Conservation (phyloP, 2,888 invertebrate species). For the Hirtodrosophila duncani region DNA sequence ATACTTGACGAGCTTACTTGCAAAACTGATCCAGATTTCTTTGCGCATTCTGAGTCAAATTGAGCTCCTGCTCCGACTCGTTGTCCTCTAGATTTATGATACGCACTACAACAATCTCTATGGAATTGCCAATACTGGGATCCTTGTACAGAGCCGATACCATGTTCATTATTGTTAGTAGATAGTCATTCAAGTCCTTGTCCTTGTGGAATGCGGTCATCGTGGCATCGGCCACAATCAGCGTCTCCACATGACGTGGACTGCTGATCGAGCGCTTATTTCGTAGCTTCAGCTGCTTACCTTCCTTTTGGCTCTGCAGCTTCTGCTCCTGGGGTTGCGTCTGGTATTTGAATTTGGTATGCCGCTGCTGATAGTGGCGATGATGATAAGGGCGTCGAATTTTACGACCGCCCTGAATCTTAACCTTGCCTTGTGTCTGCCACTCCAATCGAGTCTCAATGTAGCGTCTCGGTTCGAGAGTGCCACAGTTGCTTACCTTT, state of each 20-base stretch:
- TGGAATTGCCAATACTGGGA: slow-evolving; percentile 92
- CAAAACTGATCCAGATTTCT: slow-evolving; percentile 91
- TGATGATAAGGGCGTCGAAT: slow-evolving; percentile 74
- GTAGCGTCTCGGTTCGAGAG: slow-evolving; percentile 80
- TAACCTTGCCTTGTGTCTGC: slow-evolving; percentile 80
- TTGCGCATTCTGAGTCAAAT: slow-evolving; percentile 90
- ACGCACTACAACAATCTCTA: slow-evolving; percentile 92
- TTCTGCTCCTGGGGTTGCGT: slow-evolving; percentile 24
- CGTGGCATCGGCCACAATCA: slow-evolving; percentile 91
- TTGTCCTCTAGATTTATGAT: slow-evolving; percentile 85
- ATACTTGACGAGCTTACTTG: slow-evolving; percentile 79
- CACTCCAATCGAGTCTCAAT: slow-evolving; percentile 81
- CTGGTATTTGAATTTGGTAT: slow-evolving; percentile 53
- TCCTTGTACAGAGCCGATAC: slow-evolving; percentile 91
- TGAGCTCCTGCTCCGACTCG: slow-evolving; percentile 82
- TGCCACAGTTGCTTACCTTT: slow-evolving; percentile 80
- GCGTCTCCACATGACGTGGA: slow-evolving; percentile 89
- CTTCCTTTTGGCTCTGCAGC: slow-evolving; percentile 19
- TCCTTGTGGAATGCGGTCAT: slow-evolving; percentile 93
- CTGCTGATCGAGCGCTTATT: slow-evolving; percentile 84
- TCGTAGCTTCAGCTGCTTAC: slow-evolving; percentile 50
- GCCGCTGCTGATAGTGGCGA: slow-evolving; percentile 26
- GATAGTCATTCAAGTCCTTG: slow-evolving; percentile 89
- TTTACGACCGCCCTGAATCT: slow-evolving; percentile 78
- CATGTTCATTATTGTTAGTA: slow-evolving; percentile 96